These are phyloP conservation scores for Chironomus striatipennis DNA, from an alignment of 1,140 invertebrate species.

Conservation along the genomic window DNA sequence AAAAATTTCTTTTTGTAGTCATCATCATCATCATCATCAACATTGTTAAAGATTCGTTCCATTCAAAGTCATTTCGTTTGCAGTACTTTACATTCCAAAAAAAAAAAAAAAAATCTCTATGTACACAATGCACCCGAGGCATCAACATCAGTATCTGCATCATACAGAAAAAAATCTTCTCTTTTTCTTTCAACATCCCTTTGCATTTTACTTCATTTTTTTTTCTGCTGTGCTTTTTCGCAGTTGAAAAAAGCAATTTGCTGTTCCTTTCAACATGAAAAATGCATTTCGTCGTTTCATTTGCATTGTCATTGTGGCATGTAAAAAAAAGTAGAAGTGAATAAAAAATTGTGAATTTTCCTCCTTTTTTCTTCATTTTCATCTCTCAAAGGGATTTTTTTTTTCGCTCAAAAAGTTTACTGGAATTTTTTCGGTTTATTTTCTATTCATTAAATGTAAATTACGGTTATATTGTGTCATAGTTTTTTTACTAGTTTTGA, in stretches of 20 bases:
- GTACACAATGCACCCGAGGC: background rate
- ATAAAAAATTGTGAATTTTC: no score
- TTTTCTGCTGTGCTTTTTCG: background rate
- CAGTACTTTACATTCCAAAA: background rate
- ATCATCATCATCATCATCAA: no score
- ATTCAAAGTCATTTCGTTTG: background rate
- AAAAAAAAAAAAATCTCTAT: background rate
- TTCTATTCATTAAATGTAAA: no score
- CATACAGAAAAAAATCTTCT: conserved; percentile 26
- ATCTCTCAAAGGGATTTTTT: conserved; percentile 5
- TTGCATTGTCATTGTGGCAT: conserved; percentile 26
- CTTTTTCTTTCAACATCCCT: background rate
- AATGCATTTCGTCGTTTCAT: conserved; percentile 21
- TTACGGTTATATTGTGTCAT: no score
- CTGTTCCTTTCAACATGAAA: conserved; percentile 26
- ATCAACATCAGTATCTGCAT: background rate
- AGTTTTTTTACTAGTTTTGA: no score
- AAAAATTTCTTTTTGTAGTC: no score
- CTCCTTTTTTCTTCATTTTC: background rate
- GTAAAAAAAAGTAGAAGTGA: conserved; percentile 25
- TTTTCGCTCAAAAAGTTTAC: background rate
- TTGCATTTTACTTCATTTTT: background rate
- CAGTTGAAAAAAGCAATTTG: conserved; percentile 24
- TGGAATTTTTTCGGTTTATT: background rate
- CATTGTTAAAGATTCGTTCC: no score